Base-by-base conservation (phyloP, 1,140 invertebrate species). In the Lutraria rhynchaena region DNA sequence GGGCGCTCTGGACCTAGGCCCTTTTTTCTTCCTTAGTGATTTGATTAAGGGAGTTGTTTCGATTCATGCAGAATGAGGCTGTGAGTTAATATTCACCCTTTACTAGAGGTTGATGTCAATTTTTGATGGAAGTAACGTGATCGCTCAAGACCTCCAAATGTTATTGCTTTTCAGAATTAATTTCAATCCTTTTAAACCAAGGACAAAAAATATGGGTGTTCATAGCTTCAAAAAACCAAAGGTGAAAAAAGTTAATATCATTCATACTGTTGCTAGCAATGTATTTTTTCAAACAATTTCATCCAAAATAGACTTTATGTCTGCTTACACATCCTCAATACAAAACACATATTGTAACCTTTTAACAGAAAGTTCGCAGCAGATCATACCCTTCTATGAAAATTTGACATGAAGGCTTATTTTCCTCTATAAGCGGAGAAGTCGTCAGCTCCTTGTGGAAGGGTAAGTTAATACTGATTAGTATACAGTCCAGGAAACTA, bases 11-110 rank as follows among this genome's bases (percentile, higher is more conserved):
- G 19, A 11, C 35, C 24, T 2, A 15, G 35, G 33, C 37, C 44
- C 9, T 46, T 67, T 67, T 51, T 67, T 13, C 44, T 27, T 4
- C 11, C 24, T 19, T 31, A 11, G 49, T 13, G 49, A 67, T 67
- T 67, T 67, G 63, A 67, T 67, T 67, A 67, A 49, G 44, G 29
- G 3, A 49, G 22, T 67, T 67, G 37, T 67, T 67, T 67, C 33
- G 49, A 27, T 51, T 67, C 13, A 67, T 51, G 49, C 22, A 44
- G 24, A 37, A 49, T 29, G 22, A 24, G 35, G 27, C 29, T 61
- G n/a, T 22, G 1, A 41, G 31, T 37, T 35, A 61, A 67, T 49
- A 22, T 67, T 67, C 63, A 29, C n/a, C n/a, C 41, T 17, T 11
- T 4, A 15, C 24, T 29, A 27, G 49, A 37, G 49, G 9, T 29